Conservation (phyloP, 2,888 invertebrate genomes). For the Troilus luridus region DNA sequence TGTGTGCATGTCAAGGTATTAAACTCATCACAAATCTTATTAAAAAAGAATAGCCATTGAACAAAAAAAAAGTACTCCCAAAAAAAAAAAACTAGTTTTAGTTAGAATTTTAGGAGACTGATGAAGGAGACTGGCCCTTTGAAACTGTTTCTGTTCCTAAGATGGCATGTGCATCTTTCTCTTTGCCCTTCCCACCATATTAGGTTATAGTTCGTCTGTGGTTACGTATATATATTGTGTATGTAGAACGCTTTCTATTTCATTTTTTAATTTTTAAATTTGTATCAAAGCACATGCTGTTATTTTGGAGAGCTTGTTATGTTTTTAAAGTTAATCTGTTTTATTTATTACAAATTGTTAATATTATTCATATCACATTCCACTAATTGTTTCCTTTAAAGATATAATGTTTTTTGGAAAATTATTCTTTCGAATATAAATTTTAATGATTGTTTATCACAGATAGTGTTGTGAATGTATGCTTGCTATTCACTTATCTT, state of each 20-base stretch:
- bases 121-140: conserved; percentile 32
- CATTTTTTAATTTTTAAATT: conserved; percentile 9
- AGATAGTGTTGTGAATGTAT: neutral
- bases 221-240: conserved; percentile 53
- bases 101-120: conserved; percentile 55
- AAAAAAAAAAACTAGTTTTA: conserved; percentile 3
- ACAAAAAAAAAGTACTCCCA: neutral
- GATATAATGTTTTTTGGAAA: conserved; percentile 4
- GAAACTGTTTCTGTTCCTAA: conserved; percentile 44
- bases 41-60: neutral
- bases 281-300: conserved; percentile 47
- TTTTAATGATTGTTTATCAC: conserved; percentile 19
- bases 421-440: conserved; percentile 42
- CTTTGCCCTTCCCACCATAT: conserved; percentile 52
- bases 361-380: conserved; percentile 56
- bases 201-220: conserved; percentile 46
- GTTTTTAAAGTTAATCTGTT: conserved; percentile 54
- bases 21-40: neutral
- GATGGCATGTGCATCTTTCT: neutral
- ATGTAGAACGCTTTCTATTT: conserved; percentile 41
- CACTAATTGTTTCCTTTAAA: conserved; percentile 49
- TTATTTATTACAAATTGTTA: conserved; percentile 58
- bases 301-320: conserved; percentile 52
- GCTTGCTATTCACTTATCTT: conserved; percentile 53
- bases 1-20: neutral